A percentile compares a stretch with the other conserved stretches of the same genome.
phyloP scores from a whole-genome alignment of 2,888 invertebrate species.

The Heteromurus nitidus region DNA sequence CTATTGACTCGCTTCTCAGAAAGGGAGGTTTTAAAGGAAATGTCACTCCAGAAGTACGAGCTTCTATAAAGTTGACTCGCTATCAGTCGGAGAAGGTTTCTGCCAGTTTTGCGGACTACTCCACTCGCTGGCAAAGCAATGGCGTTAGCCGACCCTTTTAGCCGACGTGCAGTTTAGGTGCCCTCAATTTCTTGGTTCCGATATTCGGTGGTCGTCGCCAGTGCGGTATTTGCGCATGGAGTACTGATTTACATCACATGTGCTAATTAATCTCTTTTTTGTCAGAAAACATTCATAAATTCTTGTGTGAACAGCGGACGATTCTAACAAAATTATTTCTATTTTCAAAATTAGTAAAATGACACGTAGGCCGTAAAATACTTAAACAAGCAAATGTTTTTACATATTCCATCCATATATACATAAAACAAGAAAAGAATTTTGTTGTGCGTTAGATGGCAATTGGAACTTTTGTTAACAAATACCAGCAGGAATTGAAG shows the following conservation, averaged over 20 bases:
- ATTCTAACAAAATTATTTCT: constrained; percentile 5
- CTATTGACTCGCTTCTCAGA: constrained; percentile 96
- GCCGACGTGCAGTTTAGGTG: constrained; percentile 65
- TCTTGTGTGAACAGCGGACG: too few species aligned
- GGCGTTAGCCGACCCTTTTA: constrained; percentile 67
- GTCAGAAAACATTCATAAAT: constrained; percentile 16
- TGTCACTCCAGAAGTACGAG: constrained; percentile 90
- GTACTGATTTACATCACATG: not conserved
- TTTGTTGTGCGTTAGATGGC: too few species aligned
- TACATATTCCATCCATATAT: constrained; percentile 46
- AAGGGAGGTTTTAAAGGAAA: constrained; percentile 97
- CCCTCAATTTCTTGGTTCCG: constrained; percentile 45
- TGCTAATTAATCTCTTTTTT: too few species aligned
- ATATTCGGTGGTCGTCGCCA: constrained; percentile 26
- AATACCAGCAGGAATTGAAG: too few species aligned
- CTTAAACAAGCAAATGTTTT: not conserved
- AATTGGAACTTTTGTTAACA: too few species aligned
- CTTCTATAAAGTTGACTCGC: constrained; percentile 93
- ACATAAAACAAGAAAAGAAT: not conserved
- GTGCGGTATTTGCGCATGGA: not conserved
- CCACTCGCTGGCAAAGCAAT: constrained; percentile 79
- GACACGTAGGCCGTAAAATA: not conserved
- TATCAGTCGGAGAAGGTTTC: constrained; percentile 98
- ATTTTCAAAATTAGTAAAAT: constrained; percentile 1
- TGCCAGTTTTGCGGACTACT: constrained; percentile 81